These are phyloP conservation scores for Cheilosia soror DNA, from an alignment of 2,888 invertebrate genomes.

Conservation along the genomic window DNA sequence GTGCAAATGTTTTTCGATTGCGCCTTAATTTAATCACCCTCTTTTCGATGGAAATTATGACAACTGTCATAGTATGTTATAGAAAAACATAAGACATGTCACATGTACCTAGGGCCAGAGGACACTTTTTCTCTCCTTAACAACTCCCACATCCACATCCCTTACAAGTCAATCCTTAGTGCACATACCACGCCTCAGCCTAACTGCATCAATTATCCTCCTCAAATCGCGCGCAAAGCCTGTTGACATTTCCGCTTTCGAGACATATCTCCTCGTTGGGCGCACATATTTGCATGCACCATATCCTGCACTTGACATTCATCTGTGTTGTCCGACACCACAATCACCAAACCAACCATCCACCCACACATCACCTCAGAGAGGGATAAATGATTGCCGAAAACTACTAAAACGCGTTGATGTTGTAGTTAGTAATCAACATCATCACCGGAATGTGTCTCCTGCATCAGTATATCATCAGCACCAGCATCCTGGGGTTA, in stretches of 20 bases:
- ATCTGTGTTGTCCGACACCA: conserved; percentile 71
- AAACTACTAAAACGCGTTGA: conserved; percentile 69
- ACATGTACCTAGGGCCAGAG: no score
- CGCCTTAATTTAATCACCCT: no score
- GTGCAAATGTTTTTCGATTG: no score
- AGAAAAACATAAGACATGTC: no score
- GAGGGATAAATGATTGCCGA: conserved; percentile 63
- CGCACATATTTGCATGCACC: conserved; percentile 49
- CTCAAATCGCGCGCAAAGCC: conserved; percentile 41
- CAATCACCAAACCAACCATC: background rate
- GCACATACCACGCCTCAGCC: conserved; percentile 19
- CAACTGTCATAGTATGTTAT: no score
- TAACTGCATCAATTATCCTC: conserved; percentile 65
- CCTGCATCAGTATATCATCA: conserved; percentile 62
- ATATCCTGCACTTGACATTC: conserved; percentile 66
- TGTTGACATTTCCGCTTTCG: conserved; percentile 61
- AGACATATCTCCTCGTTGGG: background rate
- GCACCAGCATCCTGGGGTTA: conserved; percentile 30
- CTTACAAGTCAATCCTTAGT: conserved; percentile 34
- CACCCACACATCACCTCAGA: conserved; percentile 15
- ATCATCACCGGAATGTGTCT: conserved; percentile 64
- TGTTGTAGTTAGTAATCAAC: conserved; percentile 56
- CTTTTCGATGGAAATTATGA: no score
- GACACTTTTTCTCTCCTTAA: no score
- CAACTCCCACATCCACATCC: no score